Conservation (phyloP, 2,113 vertebrate genomes). For the Corythornis cristatus region DNA sequence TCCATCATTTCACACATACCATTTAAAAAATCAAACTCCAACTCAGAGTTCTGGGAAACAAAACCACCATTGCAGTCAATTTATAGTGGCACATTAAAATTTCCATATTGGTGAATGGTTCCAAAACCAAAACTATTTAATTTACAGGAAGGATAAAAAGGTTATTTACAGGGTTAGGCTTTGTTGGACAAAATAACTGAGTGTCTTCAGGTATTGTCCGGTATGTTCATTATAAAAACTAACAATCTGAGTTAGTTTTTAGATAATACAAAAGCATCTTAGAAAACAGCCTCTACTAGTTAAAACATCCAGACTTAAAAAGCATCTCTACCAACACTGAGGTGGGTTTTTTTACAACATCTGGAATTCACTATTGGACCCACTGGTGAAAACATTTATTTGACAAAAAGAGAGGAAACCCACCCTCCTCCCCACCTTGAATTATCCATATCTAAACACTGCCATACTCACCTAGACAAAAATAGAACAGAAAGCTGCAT, state of each 20-base stretch:
- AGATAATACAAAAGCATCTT: background rate
- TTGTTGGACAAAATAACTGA: background rate
- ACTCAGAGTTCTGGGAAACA: background rate
- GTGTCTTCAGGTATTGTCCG: background rate
- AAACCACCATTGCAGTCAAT: background rate
- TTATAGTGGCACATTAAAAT: background rate
- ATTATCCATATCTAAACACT: background rate
- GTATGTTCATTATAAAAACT: background rate
- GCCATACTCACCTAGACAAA: background rate
- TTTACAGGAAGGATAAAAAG: background rate
- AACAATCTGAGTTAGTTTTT: background rate
- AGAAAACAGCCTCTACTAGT: background rate
- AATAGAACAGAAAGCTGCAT: background rate
- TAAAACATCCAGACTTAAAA: background rate
- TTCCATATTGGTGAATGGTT: background rate
- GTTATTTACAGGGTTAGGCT: background rate
- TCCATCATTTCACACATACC: background rate
- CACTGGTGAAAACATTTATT: background rate
- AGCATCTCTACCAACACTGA: background rate
- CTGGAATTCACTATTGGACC: background rate
- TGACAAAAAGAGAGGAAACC: background rate
- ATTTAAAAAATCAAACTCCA: background rate
- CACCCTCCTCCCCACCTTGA: background rate
- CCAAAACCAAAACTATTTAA: background rate
- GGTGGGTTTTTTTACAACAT: background rate